Evolutionary conservation across 1,140 invertebrate genomes (phyloP), one percentile per base, ranked within the genome.

Genomic region (Euura lappo): DNA sequence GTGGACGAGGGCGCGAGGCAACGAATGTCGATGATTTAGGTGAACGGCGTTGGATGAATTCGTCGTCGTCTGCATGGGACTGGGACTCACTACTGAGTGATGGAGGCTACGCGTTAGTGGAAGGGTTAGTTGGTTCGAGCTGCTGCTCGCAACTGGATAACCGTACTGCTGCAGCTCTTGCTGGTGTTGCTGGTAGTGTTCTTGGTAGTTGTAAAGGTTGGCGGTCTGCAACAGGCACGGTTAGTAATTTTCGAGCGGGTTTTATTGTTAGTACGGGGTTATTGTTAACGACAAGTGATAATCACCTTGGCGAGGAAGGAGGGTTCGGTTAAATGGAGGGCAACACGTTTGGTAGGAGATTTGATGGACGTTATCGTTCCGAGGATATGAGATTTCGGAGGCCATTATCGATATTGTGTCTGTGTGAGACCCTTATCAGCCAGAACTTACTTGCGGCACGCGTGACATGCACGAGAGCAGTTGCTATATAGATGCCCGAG

Each of bases 111-210:
- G 79, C 69, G 84, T 85, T 81, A 87, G 75, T 79, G 86, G 85
- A 77, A 87, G 80, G 78, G 84, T 87, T 85, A 87, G 74, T 86
- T 87, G 86, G 75, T 81, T 86, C 65, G 84, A 84, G 79, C 85
- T 88, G 79, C 86, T 87, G 79, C 85, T 87, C 72, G 85, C 81
- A 76, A 85, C 79, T 43, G 83, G 79, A 74, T 86, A 86, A 69
- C 84, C 83, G 79, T 86, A 86, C 72, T 86, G 86, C 76, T 86
- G 84, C 82, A 86, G 84, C 77, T 87, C 84, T 78, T 87, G 85
- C 45, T 84, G 81, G 77, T 84, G 81, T 60, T 85, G 84, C 77
- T 87, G 84, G 76, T 86, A 86, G 74, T 87, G 84, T 74, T 87
- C 85, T 85, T 87, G 85, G 81, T 85, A 87, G 81, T 87, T 84